Base-by-base conservation (phyloP, 2,888 invertebrate species). In the Uropetala carovei region DNA sequence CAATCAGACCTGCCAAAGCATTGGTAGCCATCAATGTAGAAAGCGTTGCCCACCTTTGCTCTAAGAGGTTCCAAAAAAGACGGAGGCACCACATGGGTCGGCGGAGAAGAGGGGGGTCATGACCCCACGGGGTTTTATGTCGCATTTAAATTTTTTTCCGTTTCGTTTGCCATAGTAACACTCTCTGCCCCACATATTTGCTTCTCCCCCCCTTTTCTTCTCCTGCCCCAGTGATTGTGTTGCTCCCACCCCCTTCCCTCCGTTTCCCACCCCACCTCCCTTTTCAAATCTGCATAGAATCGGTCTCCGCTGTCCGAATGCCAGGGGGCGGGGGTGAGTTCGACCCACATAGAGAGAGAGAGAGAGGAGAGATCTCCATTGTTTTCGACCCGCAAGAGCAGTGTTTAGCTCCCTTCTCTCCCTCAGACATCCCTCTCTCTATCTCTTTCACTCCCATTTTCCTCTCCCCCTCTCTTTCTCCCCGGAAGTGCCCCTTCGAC, bases 281-380 rank as follows among this genome's bases (percentile, higher is more conserved):
- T n/a, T 10, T 64, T n/a, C 68, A n/a, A 75, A 75, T 75, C 75
- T 75, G 75, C 75, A 75, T 75, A 75, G 75, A 75, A 75, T 75
- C 75, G 75, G 75, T 75, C 22, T 75, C 75, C 75, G 75, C 68
- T 68, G 18, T 18, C 22, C 68, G n/a, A 22, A 68, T 9, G n/a
- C 10, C 22, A 18, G n/a, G 68, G 22, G 68, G 68, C 9, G 13
- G 75, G 22, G 68, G 68, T 18, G 13, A 27, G 75, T 27, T 75
- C 75, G 75, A 75, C 75, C 75, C 75, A 75, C 75, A 75, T 75
- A 22, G 75, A 16, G 22, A 27, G 75, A 64, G 64, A n/a, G n/a
- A n/a, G n/a, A n/a, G n/a, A n/a, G n/a, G n/a, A n/a, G 22, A 75
- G 75, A 27, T 75, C 18, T 10, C 75, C 75, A 75, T 75, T 75